phyloP scores from a whole-genome alignment of 2,113 vertebrate species.

The Corythornis vintsioides region DNA sequence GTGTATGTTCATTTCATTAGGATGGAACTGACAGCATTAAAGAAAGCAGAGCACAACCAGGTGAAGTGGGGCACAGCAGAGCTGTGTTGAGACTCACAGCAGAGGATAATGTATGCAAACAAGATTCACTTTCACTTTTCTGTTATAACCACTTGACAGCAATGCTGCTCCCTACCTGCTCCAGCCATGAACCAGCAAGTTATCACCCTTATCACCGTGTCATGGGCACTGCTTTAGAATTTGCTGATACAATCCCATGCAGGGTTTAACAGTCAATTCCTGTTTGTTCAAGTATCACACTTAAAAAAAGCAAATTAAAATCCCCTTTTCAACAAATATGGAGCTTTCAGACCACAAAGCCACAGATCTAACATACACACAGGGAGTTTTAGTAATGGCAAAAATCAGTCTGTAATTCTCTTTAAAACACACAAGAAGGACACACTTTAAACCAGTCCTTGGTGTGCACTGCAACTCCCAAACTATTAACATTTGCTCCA shows the following conservation, averaged over 20 bases:
- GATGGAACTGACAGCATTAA: not conserved
- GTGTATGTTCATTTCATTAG: not conserved
- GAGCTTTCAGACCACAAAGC: not conserved
- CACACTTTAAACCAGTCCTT: not conserved
- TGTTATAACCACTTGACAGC: not conserved
- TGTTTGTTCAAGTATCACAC: not conserved
- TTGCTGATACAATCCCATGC: not conserved
- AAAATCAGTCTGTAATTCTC: not conserved
- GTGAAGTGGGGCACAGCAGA: not conserved
- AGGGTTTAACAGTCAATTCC: not conserved
- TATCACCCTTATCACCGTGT: not conserved
- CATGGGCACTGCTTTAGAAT: not conserved
- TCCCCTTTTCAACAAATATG: not conserved
- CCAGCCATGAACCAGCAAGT: not conserved
- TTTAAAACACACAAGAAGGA: not conserved
- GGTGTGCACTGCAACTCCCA: not conserved
- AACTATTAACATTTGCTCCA: constrained; percentile 50
- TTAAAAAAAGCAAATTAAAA: not conserved
- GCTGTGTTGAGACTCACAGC: not conserved
- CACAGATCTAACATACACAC: not conserved
- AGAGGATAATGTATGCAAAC: not conserved
- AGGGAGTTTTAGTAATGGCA: not conserved
- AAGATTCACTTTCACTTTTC: not conserved
- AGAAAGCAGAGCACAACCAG: not conserved
- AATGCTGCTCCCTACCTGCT: not conserved